Evolutionary conservation across 2,888 invertebrate genomes (phyloP).

Genomic region (Eilema caniola): DNA sequence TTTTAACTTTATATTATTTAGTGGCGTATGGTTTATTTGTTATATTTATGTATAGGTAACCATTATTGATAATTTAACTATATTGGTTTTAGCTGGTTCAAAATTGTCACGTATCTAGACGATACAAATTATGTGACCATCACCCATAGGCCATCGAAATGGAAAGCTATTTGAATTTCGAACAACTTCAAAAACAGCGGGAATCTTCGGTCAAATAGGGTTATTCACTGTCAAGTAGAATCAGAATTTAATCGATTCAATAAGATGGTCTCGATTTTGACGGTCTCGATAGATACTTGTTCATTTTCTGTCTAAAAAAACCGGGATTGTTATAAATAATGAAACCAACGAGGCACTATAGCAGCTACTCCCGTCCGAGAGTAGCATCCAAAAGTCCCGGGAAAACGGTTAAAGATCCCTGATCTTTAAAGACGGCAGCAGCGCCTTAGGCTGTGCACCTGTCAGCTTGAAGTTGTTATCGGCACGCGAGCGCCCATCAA

Average conservation of each 20-base stretch:
- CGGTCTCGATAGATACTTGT: no score
- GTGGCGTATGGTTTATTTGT: neutral
- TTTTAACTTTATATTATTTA: neutral
- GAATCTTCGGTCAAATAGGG: neutral
- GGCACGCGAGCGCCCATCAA: constrained; percentile 31
- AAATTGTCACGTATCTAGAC: neutral
- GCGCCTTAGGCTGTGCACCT: constrained; percentile 37
- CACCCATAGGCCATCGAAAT: neutral
- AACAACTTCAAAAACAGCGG: neutral
- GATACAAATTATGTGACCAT: neutral
- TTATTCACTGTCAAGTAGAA: neutral
- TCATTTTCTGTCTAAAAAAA: no score
- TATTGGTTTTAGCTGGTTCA: neutral
- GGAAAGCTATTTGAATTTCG: neutral
- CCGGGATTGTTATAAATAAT: no score
- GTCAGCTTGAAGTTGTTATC: constrained; percentile 31
- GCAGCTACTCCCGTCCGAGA: no score
- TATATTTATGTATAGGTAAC: neutral
- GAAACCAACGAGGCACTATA: no score
- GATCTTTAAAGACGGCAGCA: constrained; percentile 3
- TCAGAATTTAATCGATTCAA: no score
- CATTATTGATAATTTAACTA: neutral
- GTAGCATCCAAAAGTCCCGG: neutral
- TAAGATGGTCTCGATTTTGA: no score
- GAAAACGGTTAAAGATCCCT: neutral